Conservation (phyloP, 30 jellyfish, hydroid and myxozoan genomes). For the Aurelia sp. region DNA sequence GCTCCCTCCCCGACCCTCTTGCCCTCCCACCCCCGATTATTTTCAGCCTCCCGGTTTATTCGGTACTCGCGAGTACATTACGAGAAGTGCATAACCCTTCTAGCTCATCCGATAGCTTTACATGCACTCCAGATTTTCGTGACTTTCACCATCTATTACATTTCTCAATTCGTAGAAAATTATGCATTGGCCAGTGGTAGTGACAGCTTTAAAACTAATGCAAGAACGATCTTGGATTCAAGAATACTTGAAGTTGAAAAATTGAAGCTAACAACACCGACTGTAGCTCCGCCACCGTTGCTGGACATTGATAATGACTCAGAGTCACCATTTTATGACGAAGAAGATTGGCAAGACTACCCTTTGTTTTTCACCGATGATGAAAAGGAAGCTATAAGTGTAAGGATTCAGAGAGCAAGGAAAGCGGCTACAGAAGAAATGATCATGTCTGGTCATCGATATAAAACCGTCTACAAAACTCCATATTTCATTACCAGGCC, state of each 20-base stretch:
- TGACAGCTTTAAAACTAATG: constrained; percentile 24
- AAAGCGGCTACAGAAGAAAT: constrained; percentile 34
- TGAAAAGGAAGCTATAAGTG: constrained; percentile 32
- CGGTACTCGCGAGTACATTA: no score
- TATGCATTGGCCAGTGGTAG: neutral
- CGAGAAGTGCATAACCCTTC: no score
- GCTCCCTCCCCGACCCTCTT: no score
- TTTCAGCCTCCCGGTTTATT: no score
- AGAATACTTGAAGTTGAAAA: constrained; percentile 53
- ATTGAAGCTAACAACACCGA: constrained; percentile 49
- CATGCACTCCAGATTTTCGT: no score
- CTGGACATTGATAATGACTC: constrained; percentile 35
- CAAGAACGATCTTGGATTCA: constrained; percentile 22
- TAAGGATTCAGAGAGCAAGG: constrained; percentile 38
- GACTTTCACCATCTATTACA: no score
- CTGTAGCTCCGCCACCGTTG: constrained; percentile 35
- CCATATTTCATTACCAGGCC: constrained; percentile 31
- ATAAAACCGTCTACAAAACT: constrained; percentile 28
- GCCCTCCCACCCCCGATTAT: no score
- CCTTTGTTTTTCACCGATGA: constrained; percentile 39
- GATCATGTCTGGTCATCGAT: constrained; percentile 49
- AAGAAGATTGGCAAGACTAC: constrained; percentile 17
- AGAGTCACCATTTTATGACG: constrained; percentile 41
- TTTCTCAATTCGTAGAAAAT: neutral
- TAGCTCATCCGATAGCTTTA: no score